Conservation (phyloP, 64 coral and sea anemone species). For the Orbicella faveolata region DNA sequence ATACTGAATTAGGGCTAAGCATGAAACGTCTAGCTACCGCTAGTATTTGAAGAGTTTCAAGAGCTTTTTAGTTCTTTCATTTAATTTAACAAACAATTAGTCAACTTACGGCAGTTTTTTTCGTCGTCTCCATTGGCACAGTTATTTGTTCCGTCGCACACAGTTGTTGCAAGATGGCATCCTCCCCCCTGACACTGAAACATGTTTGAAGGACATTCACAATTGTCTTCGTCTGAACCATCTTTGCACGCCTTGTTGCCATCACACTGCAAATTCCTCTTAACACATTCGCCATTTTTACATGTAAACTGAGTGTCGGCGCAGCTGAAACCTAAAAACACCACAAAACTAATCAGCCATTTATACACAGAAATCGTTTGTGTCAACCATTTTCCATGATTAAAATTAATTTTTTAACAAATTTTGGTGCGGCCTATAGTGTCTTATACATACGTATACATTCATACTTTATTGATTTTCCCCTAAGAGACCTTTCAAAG, state of each 20-base stretch:
- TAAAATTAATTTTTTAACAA: background rate
- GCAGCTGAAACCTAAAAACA: conserved; percentile 9
- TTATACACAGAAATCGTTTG: no score
- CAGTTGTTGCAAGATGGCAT: background rate
- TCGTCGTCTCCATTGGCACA: conserved; percentile 20
- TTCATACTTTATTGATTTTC: no score
- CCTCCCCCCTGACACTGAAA: conserved; percentile 28
- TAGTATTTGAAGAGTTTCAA: no score
- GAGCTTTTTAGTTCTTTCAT: no score
- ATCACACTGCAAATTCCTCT: conserved; percentile 31
- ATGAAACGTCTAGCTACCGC: no score
- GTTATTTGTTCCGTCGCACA: conserved; percentile 7
- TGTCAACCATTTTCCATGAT: no score
- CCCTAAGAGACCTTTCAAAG: no score
- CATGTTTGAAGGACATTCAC: conserved; percentile 10
- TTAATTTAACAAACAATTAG: background rate
- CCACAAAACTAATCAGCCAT: background rate
- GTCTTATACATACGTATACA: no score
- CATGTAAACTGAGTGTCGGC: conserved; percentile 15
- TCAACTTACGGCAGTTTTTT: conserved; percentile 27
- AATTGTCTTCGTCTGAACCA: conserved; percentile 36
- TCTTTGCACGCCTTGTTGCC: conserved; percentile 29
- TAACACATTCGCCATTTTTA: conserved; percentile 31
- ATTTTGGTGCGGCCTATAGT: no score
- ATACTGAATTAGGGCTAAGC: no score